Base-by-base conservation (phyloP, 2,797 vertebrate genomes). In the Pogoniulus pusillus region DNA sequence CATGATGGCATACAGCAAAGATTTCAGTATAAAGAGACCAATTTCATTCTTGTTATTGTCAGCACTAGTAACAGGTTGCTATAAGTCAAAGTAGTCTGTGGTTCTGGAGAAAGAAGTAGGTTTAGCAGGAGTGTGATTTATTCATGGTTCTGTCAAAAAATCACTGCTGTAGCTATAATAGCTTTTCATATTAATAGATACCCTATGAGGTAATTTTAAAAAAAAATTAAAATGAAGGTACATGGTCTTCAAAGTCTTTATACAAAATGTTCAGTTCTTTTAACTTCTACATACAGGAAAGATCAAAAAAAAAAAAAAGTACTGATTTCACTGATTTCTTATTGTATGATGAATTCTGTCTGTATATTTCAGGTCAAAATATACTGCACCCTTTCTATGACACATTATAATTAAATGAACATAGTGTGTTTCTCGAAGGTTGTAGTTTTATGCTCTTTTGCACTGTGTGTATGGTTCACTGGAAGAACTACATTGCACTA, bases 281-380 rank as follows among this genome's bases (percentile, higher is more conserved):
- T 58, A 66, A 90, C 74, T 41, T 87, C 34, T 92, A 72, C 90
- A 35, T 19, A 54, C 72, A 72, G 39, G 64, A 95, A 88, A 76
- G 64, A 62, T 23, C n/a, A n/a, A n/a, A n/a, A n/a, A n/a, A n/a
- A n/a, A 70, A 78, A 80, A 23, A 72, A 20, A 4, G 4, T 11
- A 82, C 32, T 84, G 54, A 74, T 2, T 2, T n/a, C n/a, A n/a
- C n/a, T n/a, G n/a, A n/a, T n/a, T 69, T 85, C 53, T 53, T 63
- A 2, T 2, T 23, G 49, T 88, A 69, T 39, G 16, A 45, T 47
- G 14, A 41, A 14, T 70, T 74, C 84, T 51, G 24, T 24, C 37
- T 64, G 22, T 26, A 19, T 59, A 85, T 73, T 73, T 82, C 62
- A 70, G 6, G 71, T 34, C 16, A 76, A 91, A 93, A 74, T 62